phyloP scores from a whole-genome alignment of 2,888 invertebrate genomes.

The Galeruca laticollis region DNA sequence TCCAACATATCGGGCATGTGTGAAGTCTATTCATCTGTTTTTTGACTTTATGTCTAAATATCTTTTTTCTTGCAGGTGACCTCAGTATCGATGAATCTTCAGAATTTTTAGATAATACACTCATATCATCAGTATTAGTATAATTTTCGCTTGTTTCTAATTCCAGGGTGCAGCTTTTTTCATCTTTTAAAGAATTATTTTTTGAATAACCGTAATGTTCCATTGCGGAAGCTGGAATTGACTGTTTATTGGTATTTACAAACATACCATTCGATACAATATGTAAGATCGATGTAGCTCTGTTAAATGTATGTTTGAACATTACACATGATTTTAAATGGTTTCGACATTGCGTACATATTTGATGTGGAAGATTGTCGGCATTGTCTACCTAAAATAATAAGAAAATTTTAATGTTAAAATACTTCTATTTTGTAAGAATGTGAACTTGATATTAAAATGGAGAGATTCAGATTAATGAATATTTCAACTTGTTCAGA shows the following conservation, averaged over 20 bases:
- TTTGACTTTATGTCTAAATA: background rate
- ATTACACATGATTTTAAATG: constrained; percentile 10
- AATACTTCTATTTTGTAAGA: background rate
- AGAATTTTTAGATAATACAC: background rate
- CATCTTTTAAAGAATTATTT: background rate
- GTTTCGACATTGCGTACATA: constrained; percentile 15
- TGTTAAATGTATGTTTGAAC: constrained; percentile 14
- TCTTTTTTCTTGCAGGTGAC: background rate
- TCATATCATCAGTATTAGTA: background rate
- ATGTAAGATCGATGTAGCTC: constrained; percentile 11
- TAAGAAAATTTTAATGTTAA: constrained; percentile 7
- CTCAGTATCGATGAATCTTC: background rate
- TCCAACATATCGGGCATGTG: constrained; percentile 57
- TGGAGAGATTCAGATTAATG: too few relatives aligned
- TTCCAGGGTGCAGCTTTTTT: background rate
- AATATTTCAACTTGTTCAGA: too few relatives aligned
- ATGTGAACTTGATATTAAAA: too few relatives aligned
- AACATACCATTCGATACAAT: background rate
- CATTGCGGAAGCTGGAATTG: background rate
- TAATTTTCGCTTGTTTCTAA: background rate
- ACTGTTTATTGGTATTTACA: background rate
- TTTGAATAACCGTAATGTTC: background rate
- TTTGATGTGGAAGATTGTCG: constrained; percentile 18
- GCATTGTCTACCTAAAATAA: constrained; percentile 11
- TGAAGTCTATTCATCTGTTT: constrained; percentile 29